phyloP scores from a whole-genome alignment of 2,888 invertebrate species.

The Melinaea marsaeus region DNA sequence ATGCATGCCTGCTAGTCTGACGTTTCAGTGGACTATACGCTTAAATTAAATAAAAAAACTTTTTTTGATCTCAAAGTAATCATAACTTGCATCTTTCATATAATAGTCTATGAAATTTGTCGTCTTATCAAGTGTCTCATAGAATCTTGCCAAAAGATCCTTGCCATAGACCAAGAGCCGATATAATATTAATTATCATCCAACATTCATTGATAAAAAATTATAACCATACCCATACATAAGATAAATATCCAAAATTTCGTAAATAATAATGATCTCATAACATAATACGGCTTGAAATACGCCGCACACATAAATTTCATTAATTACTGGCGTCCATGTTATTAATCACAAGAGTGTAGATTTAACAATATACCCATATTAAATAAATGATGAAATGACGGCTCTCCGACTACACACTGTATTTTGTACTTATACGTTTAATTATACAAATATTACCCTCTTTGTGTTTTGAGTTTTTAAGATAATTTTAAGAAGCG shows the following conservation, averaged over 20 bases:
- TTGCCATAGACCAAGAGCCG: neutral
- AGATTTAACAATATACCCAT: slow-evolving; percentile 62
- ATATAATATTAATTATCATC: neutral
- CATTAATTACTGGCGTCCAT: slow-evolving; percentile 63
- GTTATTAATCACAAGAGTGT: slow-evolving; percentile 61
- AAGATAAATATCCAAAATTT: neutral
- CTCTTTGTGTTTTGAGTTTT: too few relatives aligned
- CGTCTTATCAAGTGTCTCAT: too few relatives aligned
- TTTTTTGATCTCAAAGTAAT: too few relatives aligned
- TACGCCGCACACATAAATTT: slow-evolving; percentile 69
- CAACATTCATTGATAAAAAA: neutral
- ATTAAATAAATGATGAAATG: slow-evolving; percentile 47
- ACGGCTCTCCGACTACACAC: slow-evolving; percentile 15
- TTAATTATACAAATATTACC: too few relatives aligned
- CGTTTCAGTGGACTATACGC: too few relatives aligned
- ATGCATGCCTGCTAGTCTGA: too few relatives aligned
- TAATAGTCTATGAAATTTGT: too few relatives aligned
- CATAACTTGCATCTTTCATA: too few relatives aligned
- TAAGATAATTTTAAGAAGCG: too few relatives aligned
- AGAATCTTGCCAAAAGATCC: too few relatives aligned
- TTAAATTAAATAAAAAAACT: too few relatives aligned
- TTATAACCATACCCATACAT: neutral
- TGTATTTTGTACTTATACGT: neutral
- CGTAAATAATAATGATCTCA: slow-evolving; percentile 48
- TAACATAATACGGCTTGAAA: slow-evolving; percentile 57